These are phyloP conservation scores for Tachina fera DNA, from an alignment of 2,888 invertebrate genomes.

Conservation along the genomic window DNA sequence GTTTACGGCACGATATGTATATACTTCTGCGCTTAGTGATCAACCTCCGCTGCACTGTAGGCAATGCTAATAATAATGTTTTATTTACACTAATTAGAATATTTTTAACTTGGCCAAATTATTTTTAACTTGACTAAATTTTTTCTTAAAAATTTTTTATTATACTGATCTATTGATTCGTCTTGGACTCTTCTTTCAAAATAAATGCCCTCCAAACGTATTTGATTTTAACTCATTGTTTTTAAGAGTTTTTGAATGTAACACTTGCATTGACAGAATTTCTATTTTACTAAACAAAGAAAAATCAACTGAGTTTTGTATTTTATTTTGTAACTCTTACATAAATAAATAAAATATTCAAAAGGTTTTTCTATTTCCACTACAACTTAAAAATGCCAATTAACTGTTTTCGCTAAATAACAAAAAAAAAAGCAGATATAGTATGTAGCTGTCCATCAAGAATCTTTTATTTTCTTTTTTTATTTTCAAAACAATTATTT, in stretches of 20 bases:
- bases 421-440: constrained; percentile 26
- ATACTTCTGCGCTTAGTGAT: no score
- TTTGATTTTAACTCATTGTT: neutral
- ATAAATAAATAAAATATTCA: constrained; percentile 36
- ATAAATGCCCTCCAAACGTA: neutral
- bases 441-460: constrained; percentile 54
- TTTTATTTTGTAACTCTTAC: constrained; percentile 13
- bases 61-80: no score
- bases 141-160: neutral
- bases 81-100: no score
- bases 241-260: constrained; percentile 28
- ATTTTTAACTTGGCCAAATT: no score
- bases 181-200: neutral
- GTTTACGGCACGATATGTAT: no score
- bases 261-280: constrained; percentile 14
- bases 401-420: constrained; percentile 58
- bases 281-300: constrained; percentile 6
- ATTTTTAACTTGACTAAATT: no score
- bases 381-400: constrained; percentile 66
- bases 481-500: constrained; percentile 43
- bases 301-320: neutral
- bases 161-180: neutral
- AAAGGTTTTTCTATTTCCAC: constrained; percentile 23
- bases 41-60: no score
- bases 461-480: constrained; percentile 21